phyloP scores from a whole-genome alignment of 2,888 invertebrate genomes.

The Mechanitis messenoides region DNA sequence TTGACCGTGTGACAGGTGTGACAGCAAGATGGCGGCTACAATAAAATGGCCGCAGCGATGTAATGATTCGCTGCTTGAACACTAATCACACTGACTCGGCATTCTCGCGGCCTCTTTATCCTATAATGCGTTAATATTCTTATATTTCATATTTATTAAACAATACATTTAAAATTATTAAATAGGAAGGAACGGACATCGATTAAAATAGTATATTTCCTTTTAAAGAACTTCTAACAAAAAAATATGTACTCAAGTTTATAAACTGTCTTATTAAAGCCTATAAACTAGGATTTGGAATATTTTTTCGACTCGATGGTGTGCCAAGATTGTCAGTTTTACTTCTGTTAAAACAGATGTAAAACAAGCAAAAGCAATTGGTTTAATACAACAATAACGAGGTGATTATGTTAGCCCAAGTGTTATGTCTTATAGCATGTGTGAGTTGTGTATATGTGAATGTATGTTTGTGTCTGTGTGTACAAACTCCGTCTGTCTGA shows the following conservation, averaged over 20 bases:
- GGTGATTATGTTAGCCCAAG: constrained; percentile 65
- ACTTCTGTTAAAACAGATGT: constrained; percentile 13
- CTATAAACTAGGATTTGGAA: no score
- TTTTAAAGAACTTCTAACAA: no score
- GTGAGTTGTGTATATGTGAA: background rate
- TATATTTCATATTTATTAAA: background rate
- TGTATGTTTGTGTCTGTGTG: background rate
- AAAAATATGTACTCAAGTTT: background rate
- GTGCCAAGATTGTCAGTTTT: background rate
- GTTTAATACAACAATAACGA: constrained; percentile 39
- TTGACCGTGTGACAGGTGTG: constrained; percentile 27
- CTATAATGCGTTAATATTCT: constrained; percentile 11
- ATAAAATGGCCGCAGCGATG: constrained; percentile 24
- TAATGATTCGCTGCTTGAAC: constrained; percentile 29
- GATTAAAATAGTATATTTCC: background rate
- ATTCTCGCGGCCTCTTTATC: constrained; percentile 19
- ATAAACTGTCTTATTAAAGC: background rate
- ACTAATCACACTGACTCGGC: constrained; percentile 32
- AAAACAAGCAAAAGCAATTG: constrained; percentile 26
- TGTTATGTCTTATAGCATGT: constrained; percentile 38
- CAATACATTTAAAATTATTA: background rate
- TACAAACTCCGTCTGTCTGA: constrained; percentile 19
- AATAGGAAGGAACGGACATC: background rate
- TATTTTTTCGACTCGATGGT: no score
- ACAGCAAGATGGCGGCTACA: constrained; percentile 28